These are phyloP conservation scores for Turritopsis dohrnii DNA, from an alignment of 30 jellyfish, hydroid and myxozoan species.

Conservation along the genomic window DNA sequence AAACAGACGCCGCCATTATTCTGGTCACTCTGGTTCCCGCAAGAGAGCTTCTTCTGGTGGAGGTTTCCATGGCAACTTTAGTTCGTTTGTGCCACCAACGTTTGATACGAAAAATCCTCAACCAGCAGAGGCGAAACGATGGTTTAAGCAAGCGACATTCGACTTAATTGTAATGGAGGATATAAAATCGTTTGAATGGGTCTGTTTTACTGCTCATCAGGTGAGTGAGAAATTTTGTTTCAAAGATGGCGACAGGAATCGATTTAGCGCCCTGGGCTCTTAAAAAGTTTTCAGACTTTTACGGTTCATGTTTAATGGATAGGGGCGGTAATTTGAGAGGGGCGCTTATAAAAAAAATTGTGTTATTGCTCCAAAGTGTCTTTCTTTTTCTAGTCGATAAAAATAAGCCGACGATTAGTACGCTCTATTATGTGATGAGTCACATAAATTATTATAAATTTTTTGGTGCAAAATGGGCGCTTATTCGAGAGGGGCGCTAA, in stretches of 20 bases:
- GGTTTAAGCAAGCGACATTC: slow-evolving; percentile 68
- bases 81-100: slow-evolving; percentile 39
- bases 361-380: too few relatives aligned
- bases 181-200: slow-evolving; percentile 45
- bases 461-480: too few relatives aligned
- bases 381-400: too few relatives aligned
- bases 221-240: too few relatives aligned
- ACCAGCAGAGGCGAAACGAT: slow-evolving; percentile 70
- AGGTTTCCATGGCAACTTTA: not conserved
- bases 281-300: too few relatives aligned
- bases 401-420: too few relatives aligned
- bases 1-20: not conserved
- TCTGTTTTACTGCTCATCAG: slow-evolving; percentile 73
- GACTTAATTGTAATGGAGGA: slow-evolving; percentile 44
- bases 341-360: too few relatives aligned
- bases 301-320: not conserved
- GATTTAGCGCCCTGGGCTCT: too few relatives aligned
- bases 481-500: too few relatives aligned
- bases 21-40: not conserved
- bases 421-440: too few relatives aligned
- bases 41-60: not conserved
- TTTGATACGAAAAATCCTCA: slow-evolving; percentile 51
- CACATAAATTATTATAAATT: too few relatives aligned
- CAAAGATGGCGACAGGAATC: too few relatives aligned
- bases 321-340: not conserved